Conservation (phyloP, 2,888 invertebrate species). For the Drosophila fulvimacula region DNA sequence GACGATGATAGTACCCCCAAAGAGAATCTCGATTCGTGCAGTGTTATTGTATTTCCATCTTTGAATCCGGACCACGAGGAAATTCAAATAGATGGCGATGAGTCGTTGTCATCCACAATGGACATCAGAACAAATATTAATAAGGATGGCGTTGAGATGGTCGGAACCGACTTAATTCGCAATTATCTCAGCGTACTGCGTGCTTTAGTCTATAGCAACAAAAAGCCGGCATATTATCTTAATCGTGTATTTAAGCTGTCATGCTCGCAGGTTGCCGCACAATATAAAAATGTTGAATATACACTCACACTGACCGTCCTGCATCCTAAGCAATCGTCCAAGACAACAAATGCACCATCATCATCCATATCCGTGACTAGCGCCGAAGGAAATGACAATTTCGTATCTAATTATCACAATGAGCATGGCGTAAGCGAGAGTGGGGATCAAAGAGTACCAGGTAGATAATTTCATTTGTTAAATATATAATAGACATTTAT, state of each 20-base stretch:
- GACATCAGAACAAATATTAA: slow-evolving; percentile 90
- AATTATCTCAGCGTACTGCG: slow-evolving; percentile 84
- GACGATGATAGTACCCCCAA: slow-evolving; percentile 33
- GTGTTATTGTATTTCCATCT: slow-evolving; percentile 96
- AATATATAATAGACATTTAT: too few relatives aligned
- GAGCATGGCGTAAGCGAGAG: slow-evolving; percentile 20
- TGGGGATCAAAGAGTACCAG: slow-evolving; percentile 33
- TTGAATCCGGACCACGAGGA: slow-evolving; percentile 98
- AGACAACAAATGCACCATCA: slow-evolving; percentile 84
- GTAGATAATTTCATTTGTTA: slow-evolving; percentile 22
- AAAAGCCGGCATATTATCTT: slow-evolving; percentile 97
- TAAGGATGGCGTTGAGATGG: slow-evolving; percentile 91
- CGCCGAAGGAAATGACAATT: slow-evolving; percentile 32
- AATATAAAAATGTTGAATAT: slow-evolving; percentile 98
- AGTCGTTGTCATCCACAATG: slow-evolving; percentile 82
- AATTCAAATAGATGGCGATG: slow-evolving; percentile 84
- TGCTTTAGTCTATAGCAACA: slow-evolving; percentile 94
- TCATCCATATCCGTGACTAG: slow-evolving; percentile 85
- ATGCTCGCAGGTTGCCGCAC: slow-evolving; percentile 96
- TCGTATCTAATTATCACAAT: slow-evolving; percentile 35
- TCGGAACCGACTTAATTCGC: slow-evolving; percentile 82
- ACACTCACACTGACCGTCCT: slow-evolving; percentile 96
- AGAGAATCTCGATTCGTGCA: slow-evolving; percentile 92
- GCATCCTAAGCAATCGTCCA: slow-evolving; percentile 89
- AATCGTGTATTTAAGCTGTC: slow-evolving; percentile 97